Evolutionary conservation across 1,140 invertebrate genomes (phyloP).

Genomic region (Drosophila bocqueti): DNA sequence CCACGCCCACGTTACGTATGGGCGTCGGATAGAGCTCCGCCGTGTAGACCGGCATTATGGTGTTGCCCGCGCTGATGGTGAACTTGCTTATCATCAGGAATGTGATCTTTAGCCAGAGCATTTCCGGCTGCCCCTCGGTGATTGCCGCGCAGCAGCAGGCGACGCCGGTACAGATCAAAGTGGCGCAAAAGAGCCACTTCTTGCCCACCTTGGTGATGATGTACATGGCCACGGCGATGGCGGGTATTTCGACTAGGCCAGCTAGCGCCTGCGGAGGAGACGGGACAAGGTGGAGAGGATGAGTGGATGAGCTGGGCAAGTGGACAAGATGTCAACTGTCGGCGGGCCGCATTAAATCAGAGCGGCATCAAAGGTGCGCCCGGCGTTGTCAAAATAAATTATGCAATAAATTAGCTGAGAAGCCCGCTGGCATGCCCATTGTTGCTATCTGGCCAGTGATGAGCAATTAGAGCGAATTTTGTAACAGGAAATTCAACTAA

Average conservation of each 20-base stretch:
- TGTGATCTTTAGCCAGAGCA: conserved; percentile 87
- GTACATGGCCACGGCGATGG: conserved; percentile 89
- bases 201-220: conserved; percentile 89
- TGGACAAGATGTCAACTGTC: conserved; percentile 52
- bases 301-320: conserved; percentile 16
- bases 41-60: conserved; percentile 90
- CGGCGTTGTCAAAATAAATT: conserved; percentile 75
- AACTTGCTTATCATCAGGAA: conserved; percentile 90
- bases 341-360: conserved; percentile 68
- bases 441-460: conserved; percentile 43
- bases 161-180: conserved; percentile 88
- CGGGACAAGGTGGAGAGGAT: conserved; percentile 1
- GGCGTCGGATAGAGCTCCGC: conserved; percentile 91
- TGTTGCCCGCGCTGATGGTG: conserved; percentile 89
- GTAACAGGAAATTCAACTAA: background rate
- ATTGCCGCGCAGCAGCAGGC: conserved; percentile 88
- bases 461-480: conserved; percentile 11
- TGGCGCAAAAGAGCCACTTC: conserved; percentile 88
- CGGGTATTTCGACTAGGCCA: conserved; percentile 90
- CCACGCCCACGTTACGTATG: conserved; percentile 90
- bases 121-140: conserved; percentile 85
- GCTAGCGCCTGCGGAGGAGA: conserved; percentile 85
- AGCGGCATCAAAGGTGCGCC: conserved; percentile 69
- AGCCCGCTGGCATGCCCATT: conserved; percentile 31
- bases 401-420: conserved; percentile 73